Evolutionary conservation across 2,888 invertebrate genomes (phyloP), one percentile per base, ranked within the genome.

Genomic region (Phortica magna): DNA sequence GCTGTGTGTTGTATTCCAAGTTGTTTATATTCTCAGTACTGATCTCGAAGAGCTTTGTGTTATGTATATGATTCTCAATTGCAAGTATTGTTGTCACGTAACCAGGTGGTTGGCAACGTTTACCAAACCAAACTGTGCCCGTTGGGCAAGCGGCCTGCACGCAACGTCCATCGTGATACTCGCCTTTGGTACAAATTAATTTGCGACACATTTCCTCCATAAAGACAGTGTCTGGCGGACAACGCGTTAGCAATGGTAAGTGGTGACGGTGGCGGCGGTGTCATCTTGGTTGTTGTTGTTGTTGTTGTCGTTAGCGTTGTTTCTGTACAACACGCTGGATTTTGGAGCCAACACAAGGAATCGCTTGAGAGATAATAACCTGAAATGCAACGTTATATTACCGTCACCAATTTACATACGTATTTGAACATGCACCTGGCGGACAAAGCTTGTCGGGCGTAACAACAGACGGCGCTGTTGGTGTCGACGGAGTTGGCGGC

Each of bases 1-100:
- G 72, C 3, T n/a, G 2, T 3, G 83, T 84, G 12, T 77, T 42
- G 71, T 82, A 82, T 17, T 81, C 79, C 48, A 87, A 81, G 10
- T 71, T 77, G 14, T 82, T 76, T 0, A 80, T 73, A 64, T 88
- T 89, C 39, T 84, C 83, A 2, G 81, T 82, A 7, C 78, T 72
- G 7, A 82, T 73, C 3, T 76, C 73, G 43, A 84, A 79, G 7
- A 77, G 74, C 1, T 83, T 75, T 22, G 79, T 76, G 72, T 88
- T 90, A 17, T 76, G 81, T 5, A 89, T 74, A 4, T 84, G 78
- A 77, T 90, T 89, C 14, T 84, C 82, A 1, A 89, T 89, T 75
- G 89, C 87, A 7, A 89, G 76, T 41, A 89, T 81, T 3, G 89
- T 89, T 57, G 83, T 90, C 1, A 90, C 19, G 68, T 84, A 90